Evolutionary conservation across 2,113 vertebrate species (phyloP).

Genomic region (Sander vitreus): DNA sequence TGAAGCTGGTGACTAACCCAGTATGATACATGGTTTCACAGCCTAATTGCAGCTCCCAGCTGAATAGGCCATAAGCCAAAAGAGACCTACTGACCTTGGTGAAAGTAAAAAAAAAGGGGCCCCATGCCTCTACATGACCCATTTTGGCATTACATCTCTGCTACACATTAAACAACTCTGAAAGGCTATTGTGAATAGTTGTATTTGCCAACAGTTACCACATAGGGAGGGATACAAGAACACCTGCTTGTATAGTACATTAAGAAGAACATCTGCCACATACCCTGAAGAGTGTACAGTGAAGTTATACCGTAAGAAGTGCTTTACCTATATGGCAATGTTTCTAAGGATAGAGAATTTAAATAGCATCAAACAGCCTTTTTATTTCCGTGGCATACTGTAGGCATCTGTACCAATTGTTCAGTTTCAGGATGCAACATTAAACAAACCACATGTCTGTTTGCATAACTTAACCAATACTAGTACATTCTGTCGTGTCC

Average conservation of each 20-base stretch:
- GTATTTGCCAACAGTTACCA: conserved; percentile 37
- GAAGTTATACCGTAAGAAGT: conserved; percentile 3
- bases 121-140: conserved; percentile 59
- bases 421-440: conserved; percentile 34
- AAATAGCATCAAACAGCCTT: conserved; percentile 24
- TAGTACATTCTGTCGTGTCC: conserved; percentile 17
- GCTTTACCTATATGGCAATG: conserved; percentile 12
- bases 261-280: conserved; percentile 52
- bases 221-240: conserved; percentile 5
- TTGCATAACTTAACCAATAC: conserved; percentile 27
- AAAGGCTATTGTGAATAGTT: conserved; percentile 44
- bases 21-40: conserved; percentile 65
- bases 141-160: conserved; percentile 54
- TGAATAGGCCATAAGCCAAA: conserved; percentile 69
- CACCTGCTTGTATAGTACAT: background rate
- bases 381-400: background rate
- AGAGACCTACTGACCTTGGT: conserved; percentile 78
- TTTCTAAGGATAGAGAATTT: background rate
- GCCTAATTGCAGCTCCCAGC: conserved; percentile 78
- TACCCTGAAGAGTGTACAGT: conserved; percentile 7
- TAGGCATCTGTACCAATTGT: conserved; percentile 20
- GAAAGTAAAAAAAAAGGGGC: conserved; percentile 30
- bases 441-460: conserved; percentile 23
- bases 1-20: conserved; percentile 74
- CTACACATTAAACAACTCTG: conserved; percentile 45